Base-by-base conservation (phyloP, 2,797 vertebrate genomes). In the Acrossocheilus wenchowensis region DNA sequence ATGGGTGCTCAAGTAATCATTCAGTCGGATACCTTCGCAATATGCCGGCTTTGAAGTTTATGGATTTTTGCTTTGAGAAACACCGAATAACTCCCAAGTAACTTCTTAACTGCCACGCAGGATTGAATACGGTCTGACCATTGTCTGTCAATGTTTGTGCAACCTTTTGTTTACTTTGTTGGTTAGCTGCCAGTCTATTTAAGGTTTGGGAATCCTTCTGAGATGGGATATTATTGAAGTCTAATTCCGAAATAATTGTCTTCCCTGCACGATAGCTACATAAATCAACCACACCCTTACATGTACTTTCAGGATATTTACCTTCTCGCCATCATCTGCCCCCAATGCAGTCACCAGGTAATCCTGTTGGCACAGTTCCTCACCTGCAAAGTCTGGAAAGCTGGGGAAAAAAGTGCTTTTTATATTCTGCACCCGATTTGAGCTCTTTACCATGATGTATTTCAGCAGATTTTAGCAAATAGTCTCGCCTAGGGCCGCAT, bases 1-100 rank as follows among this genome's bases (percentile, higher is more conserved):
- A 89, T 90, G 86, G 87, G 78, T 91, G 89, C 82, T 92, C 60
- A 77, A 84, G 62, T 77, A 87, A 88, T 84, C 89, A 66, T 93
- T 89, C 83, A 88, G 80, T 82, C 12, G 34, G 68, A 75, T 78
- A 72, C 30, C 78, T 80, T 78, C 3, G 39, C 30, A 36, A 52
- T 8, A 48, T 85, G 78, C 73, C 73, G 52, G 50, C 83, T 87
- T 75, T 73, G 75, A 64, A 71, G 66, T 36, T 23, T 52, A 54
- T 83, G 54, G 36, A 79, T 81, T 84, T 88, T 57, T 45, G 23
- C 50, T 36, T 57, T 36, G n/a, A 77, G 71, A 68, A 77, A 80
- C 68, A 64, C 52, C 6, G 9, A 75, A 30, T 36, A 60, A 79
- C 41, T 78, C n/a, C 72, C 77, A 60, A n/a, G 71, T 54, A 50